Evolutionary conservation across 2,888 invertebrate genomes (phyloP).

Genomic region (Noctua pronuba): DNA sequence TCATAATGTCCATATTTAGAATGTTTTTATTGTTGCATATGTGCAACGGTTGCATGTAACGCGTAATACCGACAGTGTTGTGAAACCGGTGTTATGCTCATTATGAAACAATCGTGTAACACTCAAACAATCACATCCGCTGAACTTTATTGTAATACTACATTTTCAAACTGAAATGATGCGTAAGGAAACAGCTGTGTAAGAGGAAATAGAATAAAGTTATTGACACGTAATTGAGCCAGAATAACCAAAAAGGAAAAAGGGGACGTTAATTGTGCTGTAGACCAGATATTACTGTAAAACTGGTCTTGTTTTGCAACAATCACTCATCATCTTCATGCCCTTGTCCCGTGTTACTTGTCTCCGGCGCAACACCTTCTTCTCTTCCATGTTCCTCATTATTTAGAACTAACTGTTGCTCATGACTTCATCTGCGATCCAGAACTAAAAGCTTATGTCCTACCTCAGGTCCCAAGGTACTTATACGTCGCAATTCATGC

Average conservation of each 20-base stretch:
- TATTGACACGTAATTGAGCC: constrained; percentile 12
- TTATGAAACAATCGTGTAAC: constrained; percentile 54
- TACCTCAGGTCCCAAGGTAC: not conserved
- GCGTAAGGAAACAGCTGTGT: constrained; percentile 3
- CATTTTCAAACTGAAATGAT: constrained; percentile 9
- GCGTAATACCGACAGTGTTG: constrained; percentile 42
- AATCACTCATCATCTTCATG: not conserved
- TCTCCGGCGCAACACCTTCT: not conserved
- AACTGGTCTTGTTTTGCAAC: not conserved
- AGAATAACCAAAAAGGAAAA: constrained; percentile 22
- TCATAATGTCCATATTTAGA: constrained; percentile 52
- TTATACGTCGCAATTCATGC: not conserved
- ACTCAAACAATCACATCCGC: constrained; percentile 55
- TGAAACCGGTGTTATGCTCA: constrained; percentile 52
- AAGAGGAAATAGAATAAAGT: constrained; percentile 11
- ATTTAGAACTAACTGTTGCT: not conserved
- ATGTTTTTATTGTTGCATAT: constrained; percentile 56
- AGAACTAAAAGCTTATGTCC: not conserved
- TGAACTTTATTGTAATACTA: constrained; percentile 40
- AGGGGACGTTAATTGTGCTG: not conserved
- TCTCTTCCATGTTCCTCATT: not conserved
- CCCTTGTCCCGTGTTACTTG: not conserved
- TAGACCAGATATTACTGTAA: not conserved
- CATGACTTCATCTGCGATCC: not conserved
- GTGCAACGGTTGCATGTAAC: constrained; percentile 30